These are phyloP conservation scores for Pontoporia blainvillei DNA, from an alignment of 2,113 vertebrate species.

Conservation along the genomic window DNA sequence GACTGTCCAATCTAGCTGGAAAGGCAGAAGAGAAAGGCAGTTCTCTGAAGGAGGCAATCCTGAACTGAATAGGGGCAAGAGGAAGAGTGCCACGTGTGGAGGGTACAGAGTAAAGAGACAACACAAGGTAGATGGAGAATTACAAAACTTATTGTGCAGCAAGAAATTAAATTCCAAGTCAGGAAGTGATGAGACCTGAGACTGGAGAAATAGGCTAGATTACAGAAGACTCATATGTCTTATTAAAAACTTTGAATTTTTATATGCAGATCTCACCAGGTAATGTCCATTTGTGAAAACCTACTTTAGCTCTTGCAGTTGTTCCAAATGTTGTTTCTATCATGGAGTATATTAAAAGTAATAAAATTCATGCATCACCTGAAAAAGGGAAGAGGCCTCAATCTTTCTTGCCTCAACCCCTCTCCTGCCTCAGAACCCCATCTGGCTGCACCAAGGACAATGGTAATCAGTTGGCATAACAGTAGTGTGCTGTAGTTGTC, in stretches of 20 bases:
- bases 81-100: rapidly evolving
- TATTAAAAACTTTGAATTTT: background rate
- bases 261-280: background rate
- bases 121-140: rapidly evolving
- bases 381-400: background rate
- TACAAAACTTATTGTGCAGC: background rate
- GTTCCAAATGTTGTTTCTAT: background rate
- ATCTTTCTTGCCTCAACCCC: background rate
- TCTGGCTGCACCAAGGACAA: background rate
- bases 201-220: background rate
- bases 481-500: background rate
- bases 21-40: background rate
- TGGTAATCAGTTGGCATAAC: background rate
- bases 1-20: background rate
- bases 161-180: background rate
- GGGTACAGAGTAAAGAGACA: background rate
- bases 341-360: background rate
- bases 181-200: background rate
- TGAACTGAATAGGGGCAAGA: too few relatives aligned
- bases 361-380: background rate
- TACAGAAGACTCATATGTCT: background rate
- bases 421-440: background rate
- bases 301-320: background rate
- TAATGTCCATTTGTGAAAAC: background rate
- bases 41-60: background rate